These are phyloP conservation scores for Rhingia rostrata DNA, from an alignment of 2,888 invertebrate species.

Conservation along the genomic window DNA sequence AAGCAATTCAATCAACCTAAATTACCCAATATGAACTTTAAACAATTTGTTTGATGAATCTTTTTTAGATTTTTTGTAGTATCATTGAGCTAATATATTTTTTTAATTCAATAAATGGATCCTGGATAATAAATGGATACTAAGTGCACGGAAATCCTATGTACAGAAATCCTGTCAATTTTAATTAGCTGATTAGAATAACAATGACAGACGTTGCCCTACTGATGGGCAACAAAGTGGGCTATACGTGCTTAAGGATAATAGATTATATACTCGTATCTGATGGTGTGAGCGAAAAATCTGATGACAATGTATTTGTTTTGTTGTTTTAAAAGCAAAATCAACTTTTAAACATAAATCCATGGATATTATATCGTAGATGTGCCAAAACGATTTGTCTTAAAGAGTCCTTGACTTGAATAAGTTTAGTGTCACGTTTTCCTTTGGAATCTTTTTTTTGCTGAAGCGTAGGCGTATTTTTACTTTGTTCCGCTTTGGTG, in stretches of 20 bases:
- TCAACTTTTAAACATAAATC: neutral
- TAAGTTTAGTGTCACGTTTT: slow-evolving; percentile 30
- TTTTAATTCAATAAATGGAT: neutral
- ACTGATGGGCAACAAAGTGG: slow-evolving; percentile 13
- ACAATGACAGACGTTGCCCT: slow-evolving; percentile 23
- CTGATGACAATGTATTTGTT: slow-evolving; percentile 26
- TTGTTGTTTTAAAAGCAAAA: neutral
- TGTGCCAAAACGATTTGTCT: slow-evolving; percentile 2
- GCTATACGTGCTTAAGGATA: slow-evolving; percentile 58
- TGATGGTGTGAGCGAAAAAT: slow-evolving; percentile 35
- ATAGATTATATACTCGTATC: slow-evolving; percentile 5
- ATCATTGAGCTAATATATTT: no score
- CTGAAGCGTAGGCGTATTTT: neutral
- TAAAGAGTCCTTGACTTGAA: slow-evolving; percentile 22
- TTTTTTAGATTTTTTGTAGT: no score
- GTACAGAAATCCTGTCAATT: slow-evolving; percentile 17
- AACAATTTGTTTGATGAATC: no score
- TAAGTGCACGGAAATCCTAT: neutral
- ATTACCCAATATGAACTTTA: no score
- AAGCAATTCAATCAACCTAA: no score
- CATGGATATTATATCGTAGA: neutral
- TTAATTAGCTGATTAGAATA: slow-evolving; percentile 36
- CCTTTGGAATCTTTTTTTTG: slow-evolving; percentile 1
- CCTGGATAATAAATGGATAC: neutral
- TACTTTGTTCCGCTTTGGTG: neutral